phyloP scores from a whole-genome alignment of 2,888 invertebrate species.

The Meganola albula region DNA sequence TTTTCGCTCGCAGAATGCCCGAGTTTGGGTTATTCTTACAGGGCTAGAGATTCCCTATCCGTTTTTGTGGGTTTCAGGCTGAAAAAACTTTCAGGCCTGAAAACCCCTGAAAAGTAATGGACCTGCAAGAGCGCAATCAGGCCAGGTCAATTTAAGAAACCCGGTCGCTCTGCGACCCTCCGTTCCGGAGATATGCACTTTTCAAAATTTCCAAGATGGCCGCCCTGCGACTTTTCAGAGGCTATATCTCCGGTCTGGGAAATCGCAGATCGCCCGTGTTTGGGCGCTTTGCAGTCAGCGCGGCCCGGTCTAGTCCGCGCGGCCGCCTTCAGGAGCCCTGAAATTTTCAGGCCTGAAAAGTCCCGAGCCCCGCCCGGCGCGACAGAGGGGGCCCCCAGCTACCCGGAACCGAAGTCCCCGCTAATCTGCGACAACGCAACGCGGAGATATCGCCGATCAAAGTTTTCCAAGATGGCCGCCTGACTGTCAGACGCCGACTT shows the following conservation, averaged over 20 bases:
- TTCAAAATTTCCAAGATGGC: neutral
- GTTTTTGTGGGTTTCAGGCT: neutral
- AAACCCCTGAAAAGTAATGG: neutral
- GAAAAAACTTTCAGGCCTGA: too few relatives aligned
- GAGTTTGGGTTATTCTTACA: neutral
- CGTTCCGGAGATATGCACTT: neutral
- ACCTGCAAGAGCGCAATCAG: neutral
- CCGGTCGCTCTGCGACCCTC: neutral
- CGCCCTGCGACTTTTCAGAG: neutral
- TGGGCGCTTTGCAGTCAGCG: neutral
- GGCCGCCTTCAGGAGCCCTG: neutral
- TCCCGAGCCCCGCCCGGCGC: neutral
- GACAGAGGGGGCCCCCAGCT: neutral
- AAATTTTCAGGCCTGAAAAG: neutral
- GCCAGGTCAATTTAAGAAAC: neutral
- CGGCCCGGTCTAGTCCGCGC: neutral
- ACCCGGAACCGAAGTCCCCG: neutral
- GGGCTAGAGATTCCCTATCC: neutral
- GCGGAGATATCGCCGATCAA: neutral
- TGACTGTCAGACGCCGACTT: constrained; percentile 1
- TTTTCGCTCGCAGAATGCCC: neutral
- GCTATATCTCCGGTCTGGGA: neutral
- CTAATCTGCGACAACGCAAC: neutral
- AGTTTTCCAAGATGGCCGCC: neutral
- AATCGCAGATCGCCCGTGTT: neutral